Base-by-base conservation (phyloP, 2,888 invertebrate species). In the Monochamus alternatus region DNA sequence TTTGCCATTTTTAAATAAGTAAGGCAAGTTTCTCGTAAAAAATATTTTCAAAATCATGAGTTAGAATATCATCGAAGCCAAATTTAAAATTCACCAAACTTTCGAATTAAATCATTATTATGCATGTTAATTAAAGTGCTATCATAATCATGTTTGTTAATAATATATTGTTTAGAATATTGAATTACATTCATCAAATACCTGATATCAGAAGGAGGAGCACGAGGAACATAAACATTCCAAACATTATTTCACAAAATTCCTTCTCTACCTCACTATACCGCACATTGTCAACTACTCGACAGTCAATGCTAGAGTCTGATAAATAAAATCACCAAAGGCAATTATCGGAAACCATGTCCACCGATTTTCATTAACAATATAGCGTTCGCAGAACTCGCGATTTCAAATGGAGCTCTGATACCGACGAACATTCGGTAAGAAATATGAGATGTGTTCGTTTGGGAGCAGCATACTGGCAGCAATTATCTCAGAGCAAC, bases 361-460 rank as follows among this genome's bases (percentile, higher is more conserved):
- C 62, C 70, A 32, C 58, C 22, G 68, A 68, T 68, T 69, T 69
- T 59, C 32, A 44, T 55, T 44, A 30, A 44, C 64, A 64, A 8
- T 43, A 9, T 14, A 38, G 63, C 14, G 32, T 63, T 12, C 12
- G 63, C 43, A 14, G 43, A 64, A 12, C 59, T 9, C 43, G 60
- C 59, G 44, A 14, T 30, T 70, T 38, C 47, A 62, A 69, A 43
- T 44, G 9, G 52, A 65, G 30, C 30, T 52, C 30, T 51, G 47
- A 22, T 63, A 30, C 47, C 31, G 52, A n/a, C 10, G 62, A 70
- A 62, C 62, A 70, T 62, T 51, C 69, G 44, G 59, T 60, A 66
- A 64, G 51, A 67, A 47, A 62, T 51, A 51, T 52, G 70, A 70
- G 70, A 70, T 51, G 70, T 30, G 70, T 52, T 44, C 58, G 62